Conservation (phyloP, 2,888 invertebrate species). For the Ditula angustiorana region DNA sequence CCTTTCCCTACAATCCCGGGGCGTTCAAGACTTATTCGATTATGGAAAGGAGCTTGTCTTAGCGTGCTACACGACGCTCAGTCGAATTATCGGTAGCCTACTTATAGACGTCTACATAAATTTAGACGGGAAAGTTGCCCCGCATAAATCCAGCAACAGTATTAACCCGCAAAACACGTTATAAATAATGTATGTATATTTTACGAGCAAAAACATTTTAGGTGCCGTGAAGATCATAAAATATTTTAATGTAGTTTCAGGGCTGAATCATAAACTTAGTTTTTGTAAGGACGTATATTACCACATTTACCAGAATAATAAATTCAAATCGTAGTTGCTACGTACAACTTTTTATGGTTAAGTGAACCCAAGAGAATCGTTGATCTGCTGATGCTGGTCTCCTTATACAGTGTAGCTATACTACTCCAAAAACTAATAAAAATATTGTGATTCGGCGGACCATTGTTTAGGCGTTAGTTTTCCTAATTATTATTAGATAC, state of each 20-base stretch:
- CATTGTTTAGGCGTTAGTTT: too few species aligned
- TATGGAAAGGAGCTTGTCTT: constrained; percentile 53
- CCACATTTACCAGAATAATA: neutral
- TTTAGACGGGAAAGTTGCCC: neutral
- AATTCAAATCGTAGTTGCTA: neutral
- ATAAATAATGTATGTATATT: constrained; percentile 28
- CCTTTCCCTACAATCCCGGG: constrained; percentile 44
- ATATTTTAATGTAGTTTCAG: constrained; percentile 23
- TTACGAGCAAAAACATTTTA: constrained; percentile 25
- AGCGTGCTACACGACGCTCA: constrained; percentile 19
- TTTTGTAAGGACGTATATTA: constrained; percentile 6
- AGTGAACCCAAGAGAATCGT: too few species aligned
- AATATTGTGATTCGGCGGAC: too few species aligned
- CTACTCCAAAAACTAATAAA: too few species aligned
- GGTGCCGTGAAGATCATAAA: constrained; percentile 16
- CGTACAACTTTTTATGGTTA: too few species aligned
- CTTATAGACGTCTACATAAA: constrained; percentile 13
- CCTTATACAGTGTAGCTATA: too few species aligned
- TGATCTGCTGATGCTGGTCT: too few species aligned
- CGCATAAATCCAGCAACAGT: constrained; percentile 15
- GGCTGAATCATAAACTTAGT: constrained; percentile 19
- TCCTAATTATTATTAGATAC: too few species aligned
- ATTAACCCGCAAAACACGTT: constrained; percentile 22
- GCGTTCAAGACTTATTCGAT: constrained; percentile 56
- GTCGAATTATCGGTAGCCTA: constrained; percentile 23